Conservation (phyloP, 2,888 invertebrate genomes). For the Chydorus sphaericus region DNA sequence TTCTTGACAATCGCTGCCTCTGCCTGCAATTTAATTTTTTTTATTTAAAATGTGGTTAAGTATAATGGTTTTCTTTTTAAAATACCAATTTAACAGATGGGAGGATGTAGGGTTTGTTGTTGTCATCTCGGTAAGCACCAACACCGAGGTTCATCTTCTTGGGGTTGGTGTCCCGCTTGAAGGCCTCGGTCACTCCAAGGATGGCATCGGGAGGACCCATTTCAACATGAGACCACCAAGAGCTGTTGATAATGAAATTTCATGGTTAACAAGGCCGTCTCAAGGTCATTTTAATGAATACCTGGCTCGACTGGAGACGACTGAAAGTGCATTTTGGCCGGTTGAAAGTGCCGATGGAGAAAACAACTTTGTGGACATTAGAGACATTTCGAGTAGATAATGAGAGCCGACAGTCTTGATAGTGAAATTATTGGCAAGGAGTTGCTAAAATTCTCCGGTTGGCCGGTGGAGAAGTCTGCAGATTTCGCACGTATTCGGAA, state of each 20-base stretch:
- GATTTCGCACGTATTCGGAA: too few species aligned
- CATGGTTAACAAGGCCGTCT: not conserved
- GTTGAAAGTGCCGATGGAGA: not conserved
- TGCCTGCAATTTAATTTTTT: slow-evolving; percentile 42
- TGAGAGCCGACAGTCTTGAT: too few species aligned
- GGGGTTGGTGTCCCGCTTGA: slow-evolving; percentile 70
- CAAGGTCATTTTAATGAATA: not conserved
- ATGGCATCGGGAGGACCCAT: slow-evolving; percentile 99
- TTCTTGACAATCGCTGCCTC: slow-evolving; percentile 55
- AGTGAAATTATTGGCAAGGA: too few species aligned
- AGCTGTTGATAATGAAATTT: too few species aligned
- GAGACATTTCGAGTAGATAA: too few species aligned
- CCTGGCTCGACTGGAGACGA: not conserved
- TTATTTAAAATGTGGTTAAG: not conserved
- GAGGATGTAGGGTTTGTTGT: slow-evolving; percentile 88
- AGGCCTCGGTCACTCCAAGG: slow-evolving; percentile 93
- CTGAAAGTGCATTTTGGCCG: not conserved
- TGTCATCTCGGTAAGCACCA: slow-evolving; percentile 93
- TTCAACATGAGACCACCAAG: slow-evolving; percentile 75
- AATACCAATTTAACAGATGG: slow-evolving; percentile 52
- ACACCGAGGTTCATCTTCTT: slow-evolving; percentile 95
- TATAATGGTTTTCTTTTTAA: not conserved
- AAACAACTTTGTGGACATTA: not conserved
- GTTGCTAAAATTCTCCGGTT: too few species aligned
- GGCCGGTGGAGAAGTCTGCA: too few species aligned